Evolutionary conservation across 2,113 vertebrate genomes (phyloP), one percentile per base, ranked within the genome.

Genomic region (Erinaceus europaeus): DNA sequence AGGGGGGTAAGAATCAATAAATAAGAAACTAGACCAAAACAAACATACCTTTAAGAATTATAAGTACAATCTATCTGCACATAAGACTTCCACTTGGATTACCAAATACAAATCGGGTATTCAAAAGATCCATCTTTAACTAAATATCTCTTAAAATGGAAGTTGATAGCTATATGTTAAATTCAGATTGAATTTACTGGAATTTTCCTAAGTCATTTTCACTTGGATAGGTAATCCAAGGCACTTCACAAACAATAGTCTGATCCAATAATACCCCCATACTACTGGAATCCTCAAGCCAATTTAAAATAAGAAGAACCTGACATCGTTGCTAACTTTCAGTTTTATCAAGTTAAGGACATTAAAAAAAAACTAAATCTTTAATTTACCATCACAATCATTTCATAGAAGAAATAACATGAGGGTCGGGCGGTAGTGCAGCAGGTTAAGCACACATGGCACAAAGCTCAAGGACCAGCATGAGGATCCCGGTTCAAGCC

Each of bases 21-120:
- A 87, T 72, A 83, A 89, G 50, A 92, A 91, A 88, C 79, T 42
- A 88, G 84, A 86, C 52, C 71, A 83, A 91, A 84, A 50, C 88
- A 92, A 89, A 79, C 52, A 44, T 12, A 85, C 76, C 27, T 79
- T 1, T 88, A 46, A 52, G 87, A 84, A 82, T 17, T 71, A 92
- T 77, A 87, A 83, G 91, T 86, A 86, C 93, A 92, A 83, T n/a
- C 34, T 79, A 90, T 48, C 40, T 64, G 71, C 62, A 86, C 42
- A 90, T 23, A 93, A 93, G 32, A 20, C 32, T 83, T 77, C 68
- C n/a, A 84, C 34, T 68, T 89, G 50, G 52, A 94, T 90, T 80
- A 59, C 40, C 80, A 64, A 93, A 34, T 75, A 79, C 48, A 87
- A 90, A 83, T 69, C 29, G 77, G 40, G 17, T 59, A 76, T 81